These are phyloP conservation scores for Neodon shergylaensis DNA, from an alignment of 2,113 vertebrate species.

Conservation along the genomic window DNA sequence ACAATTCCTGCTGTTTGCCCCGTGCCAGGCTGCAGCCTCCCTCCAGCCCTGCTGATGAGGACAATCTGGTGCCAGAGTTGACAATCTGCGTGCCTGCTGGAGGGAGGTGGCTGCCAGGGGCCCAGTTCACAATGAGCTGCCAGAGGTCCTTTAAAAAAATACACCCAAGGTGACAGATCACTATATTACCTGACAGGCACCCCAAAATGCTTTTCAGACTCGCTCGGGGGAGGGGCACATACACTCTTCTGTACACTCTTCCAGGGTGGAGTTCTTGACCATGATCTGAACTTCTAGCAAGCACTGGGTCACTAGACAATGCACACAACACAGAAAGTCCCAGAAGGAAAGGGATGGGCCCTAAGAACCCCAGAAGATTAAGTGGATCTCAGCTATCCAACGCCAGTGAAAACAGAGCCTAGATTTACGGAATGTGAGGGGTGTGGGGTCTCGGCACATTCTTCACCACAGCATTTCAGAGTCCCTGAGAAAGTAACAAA, in stretches of 20 bases:
- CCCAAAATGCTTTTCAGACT: neutral
- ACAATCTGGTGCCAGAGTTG: slow-evolving; percentile 63
- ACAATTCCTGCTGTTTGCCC: slow-evolving; percentile 50
- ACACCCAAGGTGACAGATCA: neutral
- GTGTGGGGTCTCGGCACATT: neutral
- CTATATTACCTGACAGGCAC: neutral
- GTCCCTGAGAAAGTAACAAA: neutral
- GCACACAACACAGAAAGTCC: neutral
- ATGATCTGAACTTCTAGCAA: neutral
- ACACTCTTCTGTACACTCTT: neutral
- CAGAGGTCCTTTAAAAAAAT: neutral
- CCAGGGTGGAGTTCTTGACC: neutral
- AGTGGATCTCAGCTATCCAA: neutral
- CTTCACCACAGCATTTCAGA: neutral
- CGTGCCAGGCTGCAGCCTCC: slow-evolving; percentile 60
- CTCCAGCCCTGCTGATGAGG: slow-evolving; percentile 56
- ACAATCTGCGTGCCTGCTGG: slow-evolving; percentile 49
- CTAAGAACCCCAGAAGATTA: neutral
- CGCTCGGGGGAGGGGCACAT: neutral
- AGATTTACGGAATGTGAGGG: no score
- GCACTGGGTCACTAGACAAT: neutral
- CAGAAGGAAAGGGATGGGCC: neutral
- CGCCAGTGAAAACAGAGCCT: neutral
- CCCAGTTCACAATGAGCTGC: neutral
- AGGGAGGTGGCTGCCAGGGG: neutral